Evolutionary conservation across 2,888 invertebrate species (phyloP), one percentile per base, ranked within the genome.

Genomic region (Gandaritis pyraliata): DNA sequence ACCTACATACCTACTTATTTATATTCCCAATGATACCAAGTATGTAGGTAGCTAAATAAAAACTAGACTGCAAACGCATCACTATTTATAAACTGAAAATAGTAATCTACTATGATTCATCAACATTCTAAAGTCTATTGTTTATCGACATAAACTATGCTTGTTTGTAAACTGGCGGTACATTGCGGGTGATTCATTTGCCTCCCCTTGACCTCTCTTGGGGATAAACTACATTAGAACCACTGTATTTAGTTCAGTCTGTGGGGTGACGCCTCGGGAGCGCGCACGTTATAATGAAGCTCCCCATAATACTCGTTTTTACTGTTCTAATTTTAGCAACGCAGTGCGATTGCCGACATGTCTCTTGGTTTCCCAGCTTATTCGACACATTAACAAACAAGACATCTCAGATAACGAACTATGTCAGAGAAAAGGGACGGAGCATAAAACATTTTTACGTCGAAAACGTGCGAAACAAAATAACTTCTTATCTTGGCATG

Each of bases 281-380:
- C 68, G 58, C 70, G 58, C 70, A 63, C 67, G 70, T 59, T 53
- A 64, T 11, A 55, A 90, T 90, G 90, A 90, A 82, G 73, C 71
- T 83, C 45, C 62, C 73, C 15, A 30, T 80, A 36, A 48, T 85
- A 13, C 47, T 77, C 11, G 65, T 86, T 72, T 76, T 88, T 69
- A 76, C 78, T 6, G 64, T 85, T 60, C 75, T 78, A 6, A 63
- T 85, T 59, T 58, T 85, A 54, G 54, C 83, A 57, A 61, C 81
- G 67, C 78, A 80, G 47, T 55, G 65, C 59, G 88, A 88, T 41
- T 78, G 83, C 63, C 76, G 80, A 0, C 64, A 74, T 23, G 65
- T 68, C 0, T 76, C 78, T 4, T 89, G 88, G 88, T 71, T 87
- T 29, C 86, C 90, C 4, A 82, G 79, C 41, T 64, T 88, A n/a